Base-by-base conservation (phyloP, 2,797 vertebrate genomes). In the Momotus momota region DNA sequence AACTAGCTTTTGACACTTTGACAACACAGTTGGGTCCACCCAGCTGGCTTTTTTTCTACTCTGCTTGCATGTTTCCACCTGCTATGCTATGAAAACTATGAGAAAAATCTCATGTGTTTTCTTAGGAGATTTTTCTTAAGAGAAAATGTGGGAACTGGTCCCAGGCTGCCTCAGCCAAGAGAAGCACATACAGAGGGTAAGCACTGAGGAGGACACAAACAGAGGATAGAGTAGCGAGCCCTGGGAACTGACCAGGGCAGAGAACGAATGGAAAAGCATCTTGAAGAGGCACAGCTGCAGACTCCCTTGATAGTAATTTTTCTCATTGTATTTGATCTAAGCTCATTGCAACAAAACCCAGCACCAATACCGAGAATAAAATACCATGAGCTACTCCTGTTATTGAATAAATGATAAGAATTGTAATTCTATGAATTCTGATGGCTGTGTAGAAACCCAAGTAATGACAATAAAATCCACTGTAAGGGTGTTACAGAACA, bases 71-170 rank as follows among this genome's bases (percentile, higher is more conserved):
- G 1, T 83, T 84, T 86, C 81, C 83, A 88, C 90, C 90, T 95
- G 85, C 58, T 58, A 1, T 0, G 0, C 61, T 58, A 46, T 54
- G 77, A 81, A 70, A 94, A 11, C 13, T 6, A 89, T 73, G 93
- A 89, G 84, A 90, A 89, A 84, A 91, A 91, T 69, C 52, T 81
- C 27, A 2, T 75, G 45, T 74, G 86, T 75, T 93, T 91, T 72
- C 78, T 79, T 35, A 3, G 0, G 62, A 89, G 58, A 81, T 86
- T 75, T 70, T 33, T 57, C 61, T 46, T 33, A 21, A 45, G 73
- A 46, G 77, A 19, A 51, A 25, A 90, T 4, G 4, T 92, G 83
- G 83, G 83, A 95, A 90, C 27, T 0, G 0, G 17, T 45, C 46
- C 70, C 77, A 19, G 5, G 4, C 11, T 27, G 72, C 79, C 33